Evolutionary conservation across 1,140 invertebrate genomes (phyloP), one percentile per base, ranked within the genome.

Genomic region (Lethocerus indicus): DNA sequence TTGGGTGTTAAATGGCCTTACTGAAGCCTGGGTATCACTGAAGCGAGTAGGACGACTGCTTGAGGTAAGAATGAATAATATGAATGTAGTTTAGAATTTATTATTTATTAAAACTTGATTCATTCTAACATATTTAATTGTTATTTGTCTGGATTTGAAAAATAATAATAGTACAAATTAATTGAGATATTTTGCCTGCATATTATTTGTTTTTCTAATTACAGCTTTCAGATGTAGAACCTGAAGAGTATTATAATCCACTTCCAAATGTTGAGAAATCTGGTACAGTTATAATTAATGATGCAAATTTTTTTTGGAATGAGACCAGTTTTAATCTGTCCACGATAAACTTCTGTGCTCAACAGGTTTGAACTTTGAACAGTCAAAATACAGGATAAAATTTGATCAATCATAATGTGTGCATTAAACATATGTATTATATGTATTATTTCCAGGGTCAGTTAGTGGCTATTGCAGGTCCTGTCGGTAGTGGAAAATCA

Each of bases 1-100:
- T 2, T 98, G 94, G 94, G 93, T 98, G 3, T 65, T 99, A 1
- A 98, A 96, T 70, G 94, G 93, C 0, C 66, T 98, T 1, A 83
- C 93, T 16, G 92, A 97, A 68, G 86, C 91, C 0, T 92, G 81
- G 81, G 83, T 92, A 0, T 92, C 87, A 0, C 60, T 91, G 3
- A 83, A 83, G 62, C 71, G 89, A 58, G 76, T 94, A 49, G 79
- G 88, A 59, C 74, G 74, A 58, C 67, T 91, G 5, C 59, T 87
- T 36, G 66, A 80, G 62, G 79, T 84, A 66, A 68, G 63, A 63
- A 25, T 32, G 7, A n/a, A 47, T 29, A 21, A 18, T 25, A 7
- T 21, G 13, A 21, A 5, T 5, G 4, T 44, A 25, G 6, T 47
- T 47, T 3, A 47, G 9, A 7, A 32, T 25, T 18, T 9, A 32